Evolutionary conservation across 1,140 invertebrate genomes (phyloP).

Genomic region (Penaeus vannamei): DNA sequence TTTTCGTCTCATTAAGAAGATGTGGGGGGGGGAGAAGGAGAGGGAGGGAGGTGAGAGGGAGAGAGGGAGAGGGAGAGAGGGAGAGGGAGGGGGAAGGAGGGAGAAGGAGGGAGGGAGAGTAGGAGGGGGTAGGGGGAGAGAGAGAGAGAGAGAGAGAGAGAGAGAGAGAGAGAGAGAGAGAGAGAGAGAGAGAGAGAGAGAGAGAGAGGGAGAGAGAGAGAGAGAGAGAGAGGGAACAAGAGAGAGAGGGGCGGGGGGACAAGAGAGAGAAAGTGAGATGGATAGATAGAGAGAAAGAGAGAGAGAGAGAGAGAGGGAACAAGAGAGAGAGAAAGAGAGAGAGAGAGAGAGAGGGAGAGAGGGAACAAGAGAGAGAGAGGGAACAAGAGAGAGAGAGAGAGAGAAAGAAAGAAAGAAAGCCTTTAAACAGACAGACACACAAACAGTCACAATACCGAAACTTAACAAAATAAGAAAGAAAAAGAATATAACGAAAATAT

Average conservation of each 20-base stretch:
- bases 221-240: neutral
- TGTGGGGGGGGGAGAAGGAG: neutral
- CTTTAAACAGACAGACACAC: too few relatives aligned
- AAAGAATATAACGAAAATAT: too few relatives aligned
- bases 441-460: too few relatives aligned
- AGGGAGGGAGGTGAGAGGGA: neutral
- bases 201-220: neutral
- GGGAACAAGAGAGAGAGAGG: neutral
- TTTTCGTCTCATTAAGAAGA: neutral
- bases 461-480: too few relatives aligned
- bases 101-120: neutral
- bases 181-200: neutral
- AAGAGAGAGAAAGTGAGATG: too few relatives aligned
- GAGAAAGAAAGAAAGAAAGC: too few relatives aligned
- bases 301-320: neutral
- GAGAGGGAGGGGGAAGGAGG: neutral
- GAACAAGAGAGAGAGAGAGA: too few relatives aligned
- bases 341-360: too few relatives aligned
- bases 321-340: neutral
- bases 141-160: constrained; percentile 9
- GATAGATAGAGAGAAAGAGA: neutral
- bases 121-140: neutral
- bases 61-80: neutral
- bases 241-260: neutral
- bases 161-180: neutral